Conservation (phyloP, 2,888 invertebrate species). For the Pseudoips prasinana region DNA sequence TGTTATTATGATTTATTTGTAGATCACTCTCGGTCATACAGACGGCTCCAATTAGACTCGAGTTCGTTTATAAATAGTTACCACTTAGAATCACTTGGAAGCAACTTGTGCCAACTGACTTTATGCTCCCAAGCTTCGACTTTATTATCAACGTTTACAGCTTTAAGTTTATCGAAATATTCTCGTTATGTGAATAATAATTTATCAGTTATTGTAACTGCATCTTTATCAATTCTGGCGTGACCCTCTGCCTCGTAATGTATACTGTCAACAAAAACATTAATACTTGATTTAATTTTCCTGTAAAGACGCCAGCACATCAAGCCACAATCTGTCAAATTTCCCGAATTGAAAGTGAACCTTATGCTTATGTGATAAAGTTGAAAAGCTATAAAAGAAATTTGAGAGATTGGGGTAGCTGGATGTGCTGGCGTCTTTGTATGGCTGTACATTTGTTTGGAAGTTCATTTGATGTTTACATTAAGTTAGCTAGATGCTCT, state of each 20-base stretch:
- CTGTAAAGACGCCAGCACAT: no score
- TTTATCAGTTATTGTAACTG: not conserved
- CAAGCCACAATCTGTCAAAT: no score
- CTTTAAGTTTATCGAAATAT: conserved; percentile 3
- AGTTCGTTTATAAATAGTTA: conserved; percentile 65
- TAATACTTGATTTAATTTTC: not conserved
- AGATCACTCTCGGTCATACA: conserved; percentile 56
- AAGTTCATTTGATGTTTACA: no score
- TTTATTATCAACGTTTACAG: conserved; percentile 14
- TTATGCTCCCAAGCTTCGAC: conserved; percentile 9
- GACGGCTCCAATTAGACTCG: conserved; percentile 63
- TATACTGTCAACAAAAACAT: not conserved
- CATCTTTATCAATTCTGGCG: not conserved
- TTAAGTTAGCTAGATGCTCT: no score
- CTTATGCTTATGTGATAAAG: no score
- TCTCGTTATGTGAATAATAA: no score
- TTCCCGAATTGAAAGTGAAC: no score
- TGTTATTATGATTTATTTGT: conserved; percentile 57
- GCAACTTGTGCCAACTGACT: conserved; percentile 50
- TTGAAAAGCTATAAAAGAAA: no score
- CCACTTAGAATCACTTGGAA: conserved; percentile 62
- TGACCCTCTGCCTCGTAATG: not conserved
- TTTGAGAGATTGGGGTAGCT: no score
- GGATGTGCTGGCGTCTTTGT: no score
- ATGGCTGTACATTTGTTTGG: no score